phyloP scores from a whole-genome alignment of 1,140 invertebrate species.

The Caenorhabditis tropicalis region DNA sequence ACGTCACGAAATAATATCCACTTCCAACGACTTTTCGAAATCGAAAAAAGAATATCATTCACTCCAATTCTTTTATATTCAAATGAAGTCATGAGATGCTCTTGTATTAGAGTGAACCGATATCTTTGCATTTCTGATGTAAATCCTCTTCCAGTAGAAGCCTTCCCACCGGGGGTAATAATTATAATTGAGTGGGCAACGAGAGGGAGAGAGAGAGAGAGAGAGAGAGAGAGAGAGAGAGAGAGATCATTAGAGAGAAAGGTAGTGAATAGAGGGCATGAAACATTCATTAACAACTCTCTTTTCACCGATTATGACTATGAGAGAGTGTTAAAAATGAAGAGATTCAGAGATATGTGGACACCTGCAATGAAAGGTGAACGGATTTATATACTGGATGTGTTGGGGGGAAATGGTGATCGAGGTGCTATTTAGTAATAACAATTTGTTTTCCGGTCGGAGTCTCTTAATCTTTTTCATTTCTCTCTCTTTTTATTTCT shows the following conservation, averaged over 20 bases:
- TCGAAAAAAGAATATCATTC: no score
- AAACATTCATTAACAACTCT: slow-evolving; percentile 40
- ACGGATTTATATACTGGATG: slow-evolving; percentile 12
- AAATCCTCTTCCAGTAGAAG: background rate
- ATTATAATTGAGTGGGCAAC: slow-evolving; percentile 26
- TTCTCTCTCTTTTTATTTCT: background rate
- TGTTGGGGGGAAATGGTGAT: background rate
- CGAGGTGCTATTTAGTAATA: slow-evolving; percentile 42
- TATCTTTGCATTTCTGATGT: background rate
- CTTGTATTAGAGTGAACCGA: background rate
- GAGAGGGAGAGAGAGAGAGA: background rate
- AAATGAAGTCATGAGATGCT: no score
- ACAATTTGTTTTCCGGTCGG: slow-evolving; percentile 34
- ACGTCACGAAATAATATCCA: background rate
- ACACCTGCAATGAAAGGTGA: background rate
- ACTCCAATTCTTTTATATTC: no score
- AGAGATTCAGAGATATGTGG: slow-evolving; percentile 1
- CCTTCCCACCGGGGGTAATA: background rate
- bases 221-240: background rate
- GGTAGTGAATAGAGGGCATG: background rate
- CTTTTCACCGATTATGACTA: background rate
- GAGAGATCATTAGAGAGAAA: background rate
- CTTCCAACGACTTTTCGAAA: background rate
- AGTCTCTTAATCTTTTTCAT: background rate
- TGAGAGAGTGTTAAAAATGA: background rate